A percentile compares a stretch with the other conserved stretches of the same genome.
Evolutionary conservation across 2,113 vertebrate species (phyloP).

Genomic region (Cyanoderma ruficeps): DNA sequence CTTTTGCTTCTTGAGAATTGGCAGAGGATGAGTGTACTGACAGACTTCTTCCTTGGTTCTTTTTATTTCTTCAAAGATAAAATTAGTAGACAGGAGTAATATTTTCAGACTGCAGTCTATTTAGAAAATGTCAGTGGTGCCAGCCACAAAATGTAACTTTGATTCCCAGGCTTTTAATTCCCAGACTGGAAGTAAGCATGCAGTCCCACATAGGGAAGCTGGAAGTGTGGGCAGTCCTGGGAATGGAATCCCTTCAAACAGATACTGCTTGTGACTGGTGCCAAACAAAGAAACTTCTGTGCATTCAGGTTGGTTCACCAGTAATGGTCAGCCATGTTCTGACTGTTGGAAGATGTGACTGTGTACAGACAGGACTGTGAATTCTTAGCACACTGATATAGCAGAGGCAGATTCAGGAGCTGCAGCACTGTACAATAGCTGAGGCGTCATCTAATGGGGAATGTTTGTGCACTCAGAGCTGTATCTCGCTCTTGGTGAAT

Average conservation of each 20-base stretch:
- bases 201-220: background rate
- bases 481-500: background rate
- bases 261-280: background rate
- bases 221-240: background rate
- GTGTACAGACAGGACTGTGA: background rate
- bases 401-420: background rate
- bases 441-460: background rate
- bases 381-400: background rate
- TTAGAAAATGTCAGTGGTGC: slow-evolving; percentile 6
- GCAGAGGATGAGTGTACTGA: background rate
- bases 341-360: background rate
- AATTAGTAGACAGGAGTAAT: background rate
- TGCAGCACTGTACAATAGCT: background rate
- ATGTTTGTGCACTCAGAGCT: background rate
- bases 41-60: background rate
- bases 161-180: slow-evolving; percentile 39
- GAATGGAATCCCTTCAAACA: slow-evolving; percentile 1
- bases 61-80: background rate
- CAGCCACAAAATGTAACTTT: background rate
- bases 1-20: background rate
- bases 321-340: background rate
- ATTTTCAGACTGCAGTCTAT: background rate
- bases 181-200: slow-evolving; percentile 9
- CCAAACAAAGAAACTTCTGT: background rate
- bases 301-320: background rate